Evolutionary conservation across 1,140 invertebrate species (phyloP), one percentile per base, ranked within the genome.

Genomic region (Ceratina calcarata): DNA sequence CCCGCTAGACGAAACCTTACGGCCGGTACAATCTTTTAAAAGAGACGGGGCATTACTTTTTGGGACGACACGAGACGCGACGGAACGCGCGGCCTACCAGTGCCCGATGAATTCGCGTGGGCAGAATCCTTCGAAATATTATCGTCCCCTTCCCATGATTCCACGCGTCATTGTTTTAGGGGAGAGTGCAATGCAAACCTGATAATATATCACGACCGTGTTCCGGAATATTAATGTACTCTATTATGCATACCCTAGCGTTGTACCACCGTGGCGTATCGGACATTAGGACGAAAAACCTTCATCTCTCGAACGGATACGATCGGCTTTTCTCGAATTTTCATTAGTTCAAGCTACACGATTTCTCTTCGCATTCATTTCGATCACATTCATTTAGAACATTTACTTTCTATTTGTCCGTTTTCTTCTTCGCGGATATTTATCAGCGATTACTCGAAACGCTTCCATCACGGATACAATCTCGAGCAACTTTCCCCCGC

Each of bases 171-270:
- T 86, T 86, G 84, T 86, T 80, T 86, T 86, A 86, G 83, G 83
- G 84, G 84, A 85, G 83, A 85, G 83, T 80, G 80, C 81, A 80
- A 85, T 85, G 80, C 81, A 82, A 85, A 86, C 70, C 80, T 81
- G 76, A 86, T 85, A 84, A 86, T 86, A 86, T 86, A 86, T 86
- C 84, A 85, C 64, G 27, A 60, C 10, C 60, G 75, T 85, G 84
- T 86, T 82, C 72, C 58, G 67, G 84, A 86, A 86, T 86, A 86
- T 86, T 86, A 86, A 86, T 85, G 84, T 57, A 60, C 60, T 82
- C 75, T 85, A 86, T 86, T 86, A 86, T 78, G 64, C 18, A 61
- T 58, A 85, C 83, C 62, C 83, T 75, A 74, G 64, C 18, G 16
- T 15, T 1, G 15, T 60, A 37, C 32, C 49, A 22, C 37, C 22